Base-by-base conservation (phyloP, 1,140 invertebrate species). In the Paracyclopina nana region DNA sequence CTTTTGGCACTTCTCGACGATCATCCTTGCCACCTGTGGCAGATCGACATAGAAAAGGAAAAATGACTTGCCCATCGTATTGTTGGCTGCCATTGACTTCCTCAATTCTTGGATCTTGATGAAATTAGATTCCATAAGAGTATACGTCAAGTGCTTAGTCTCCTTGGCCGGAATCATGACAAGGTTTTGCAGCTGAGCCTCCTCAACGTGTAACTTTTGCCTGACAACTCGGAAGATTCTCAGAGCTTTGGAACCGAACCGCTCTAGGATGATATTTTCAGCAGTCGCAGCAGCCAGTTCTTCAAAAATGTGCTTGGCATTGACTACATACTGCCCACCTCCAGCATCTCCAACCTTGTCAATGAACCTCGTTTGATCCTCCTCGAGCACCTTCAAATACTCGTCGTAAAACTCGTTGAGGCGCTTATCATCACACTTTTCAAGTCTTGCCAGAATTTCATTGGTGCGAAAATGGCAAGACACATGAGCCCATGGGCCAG, bases 131-230 rank as follows among this genome's bases (percentile, higher is more conserved):
- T 56, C 53, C 6, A 57, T 27, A 14, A 58, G 46, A 6, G 51
- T 40, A 49, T 57, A 58, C 1, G 57, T 56, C 12, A 57, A 24
- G 12, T 50, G 24, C 41, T 58, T 58, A 1, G 57, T 56, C 30
- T 57, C 55, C 45, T 57, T 55, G 1, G 52, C 50, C 5, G 57
- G 56, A 42, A 58, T 56, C 57, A 58, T 58, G 14, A 53, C 56
- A 1, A 56, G 11, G 38, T 58, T 53, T 20, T 44, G 25, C 28
- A 58, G 55, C 14, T 38, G 38, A 18, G 57, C 53, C 53, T 57
- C 56, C 28, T 57, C 56, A 11, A 58, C 43, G 46, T 46, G 56
- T n/a, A 52, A 50, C n/a, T 55, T 53, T 6, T 49, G 46, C 44
- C 53, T 52, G 14, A 58, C 55, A 22, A 56, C 29, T 53, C 57